Evolutionary conservation across 2,888 invertebrate species (phyloP), one percentile per base, ranked within the genome.

Genomic region (Tenthredo mesomela): DNA sequence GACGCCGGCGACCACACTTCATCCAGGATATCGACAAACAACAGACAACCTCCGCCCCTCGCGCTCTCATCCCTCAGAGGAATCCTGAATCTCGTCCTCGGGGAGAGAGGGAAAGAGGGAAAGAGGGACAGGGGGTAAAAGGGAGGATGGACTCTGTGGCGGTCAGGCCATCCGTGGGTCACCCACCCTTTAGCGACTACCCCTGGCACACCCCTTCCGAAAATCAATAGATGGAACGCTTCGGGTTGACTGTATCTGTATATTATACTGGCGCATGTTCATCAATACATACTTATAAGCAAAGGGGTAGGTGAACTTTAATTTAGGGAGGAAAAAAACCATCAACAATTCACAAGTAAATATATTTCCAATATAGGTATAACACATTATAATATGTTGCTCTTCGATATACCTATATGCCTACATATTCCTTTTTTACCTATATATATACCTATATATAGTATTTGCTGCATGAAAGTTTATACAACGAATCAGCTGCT

Each of bases 1-100:
- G n/a, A 61, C 80, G 61, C 61, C 80, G 80, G 37, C 80, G 85
- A 88, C 87, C 86, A 86, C 87, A 92, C 91, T 92, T 90, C 90
- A 92, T 92, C 89, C 87, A 88, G 85, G 89, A 91, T 89, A 89
- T 90, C 89, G 89, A 89, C 89, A 87, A 88, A 89, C 88, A 88
- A 87, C 86, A 86, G 86, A 86, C 88, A 84, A 43, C 87, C 86
- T 87, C 84, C 82, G 87, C 86, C 85, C 86, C 87, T 87, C 85
- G 86, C 85, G 12, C 37, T 84, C 85, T 65, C 50, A 40, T 85
- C 82, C 82, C 82, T 82, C 82, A n/a, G 70, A 70, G 67, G 67
- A 82, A 21, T 47, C 65, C 82, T 70, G 70, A 82, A 37, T 50
- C 61, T 80, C 80, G 21, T 80, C 58, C 80, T 61, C 40, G 40